Evolutionary conservation across 2,888 invertebrate genomes (phyloP), one percentile per base, ranked within the genome.

Genomic region (Linnaemya vulpina): DNA sequence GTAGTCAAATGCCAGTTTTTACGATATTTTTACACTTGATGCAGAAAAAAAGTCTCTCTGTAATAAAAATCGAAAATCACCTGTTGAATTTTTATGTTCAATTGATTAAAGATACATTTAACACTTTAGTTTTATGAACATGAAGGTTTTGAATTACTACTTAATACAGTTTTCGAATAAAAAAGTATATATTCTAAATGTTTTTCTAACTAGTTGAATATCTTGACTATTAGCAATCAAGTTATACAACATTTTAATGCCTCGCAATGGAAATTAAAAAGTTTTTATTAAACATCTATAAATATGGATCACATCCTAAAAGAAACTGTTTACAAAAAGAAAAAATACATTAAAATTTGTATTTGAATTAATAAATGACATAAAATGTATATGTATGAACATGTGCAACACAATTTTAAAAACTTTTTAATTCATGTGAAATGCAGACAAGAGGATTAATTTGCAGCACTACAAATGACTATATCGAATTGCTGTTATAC

Each of bases 61-160:
- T n/a, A n/a, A n/a, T n/a, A n/a, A n/a, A n/a, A n/a, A n/a, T n/a
- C n/a, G n/a, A n/a, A n/a, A n/a, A n/a, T 9, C n/a, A 20, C 9
- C 10, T 49, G 17, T 40, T 9, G 38, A 53, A 20, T 20, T 38
- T 53, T 53, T 53, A 20, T 51, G 15, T 20, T 15, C 35, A 35
- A 38, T 68, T 68, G 67, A 49, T 51, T 68, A 38, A 11, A 22
- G 68, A 17, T 17, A 38, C 4, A 53, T 53, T 53, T 25, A 22
- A 53, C 68, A 38, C 38, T 22, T 15, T 13, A 30, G 4, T 38
- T 68, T 68, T 38, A 53, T 38, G 38, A 38, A 17, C 9, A 38
- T 38, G 38, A n/a, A 53, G 38, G 22, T 22, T 40, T 70, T 40
- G 40, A 43, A 70, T 55, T 40, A 70, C 53, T 15, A 38, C 38